These are phyloP conservation scores for Cepaea nemoralis DNA, from an alignment of 1,140 invertebrate species.

Conservation along the genomic window DNA sequence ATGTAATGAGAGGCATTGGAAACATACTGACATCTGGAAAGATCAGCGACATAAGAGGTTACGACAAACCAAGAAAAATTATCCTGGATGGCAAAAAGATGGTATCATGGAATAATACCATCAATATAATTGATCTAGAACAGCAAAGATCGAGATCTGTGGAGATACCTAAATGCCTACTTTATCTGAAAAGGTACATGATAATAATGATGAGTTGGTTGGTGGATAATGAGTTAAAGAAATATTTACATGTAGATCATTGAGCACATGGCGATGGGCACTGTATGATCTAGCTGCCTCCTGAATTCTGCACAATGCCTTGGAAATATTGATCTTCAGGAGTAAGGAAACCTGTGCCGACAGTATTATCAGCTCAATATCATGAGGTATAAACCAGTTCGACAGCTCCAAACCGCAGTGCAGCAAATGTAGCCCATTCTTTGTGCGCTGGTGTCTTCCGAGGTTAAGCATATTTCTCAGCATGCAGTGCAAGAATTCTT, in stretches of 20 bases:
- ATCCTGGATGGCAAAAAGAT: too few relatives aligned
- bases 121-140: too few relatives aligned
- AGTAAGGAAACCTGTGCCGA: background rate
- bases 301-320: conserved; percentile 14
- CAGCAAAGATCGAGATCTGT: too few relatives aligned
- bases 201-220: too few relatives aligned
- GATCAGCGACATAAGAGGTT: too few relatives aligned
- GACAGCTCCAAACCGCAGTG: background rate
- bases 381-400: background rate
- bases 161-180: too few relatives aligned
- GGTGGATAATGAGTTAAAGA: too few relatives aligned
- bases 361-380: background rate
- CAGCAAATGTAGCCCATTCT: background rate
- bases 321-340: background rate
- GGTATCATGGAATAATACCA: too few relatives aligned
- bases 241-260: conserved; percentile 18
- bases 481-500: conserved; percentile 12
- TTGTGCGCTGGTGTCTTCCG: background rate
- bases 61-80: too few relatives aligned
- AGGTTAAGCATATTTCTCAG: conserved; percentile 9
- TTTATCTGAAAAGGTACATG: too few relatives aligned
- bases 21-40: too few relatives aligned
- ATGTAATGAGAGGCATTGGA: too few relatives aligned
- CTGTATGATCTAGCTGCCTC: background rate
- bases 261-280: background rate